A percentile compares a stretch with the other conserved stretches of the same genome.
Conservation (phyloP, 1,140 invertebrate genomes). For the Micrasema longulum region DNA sequence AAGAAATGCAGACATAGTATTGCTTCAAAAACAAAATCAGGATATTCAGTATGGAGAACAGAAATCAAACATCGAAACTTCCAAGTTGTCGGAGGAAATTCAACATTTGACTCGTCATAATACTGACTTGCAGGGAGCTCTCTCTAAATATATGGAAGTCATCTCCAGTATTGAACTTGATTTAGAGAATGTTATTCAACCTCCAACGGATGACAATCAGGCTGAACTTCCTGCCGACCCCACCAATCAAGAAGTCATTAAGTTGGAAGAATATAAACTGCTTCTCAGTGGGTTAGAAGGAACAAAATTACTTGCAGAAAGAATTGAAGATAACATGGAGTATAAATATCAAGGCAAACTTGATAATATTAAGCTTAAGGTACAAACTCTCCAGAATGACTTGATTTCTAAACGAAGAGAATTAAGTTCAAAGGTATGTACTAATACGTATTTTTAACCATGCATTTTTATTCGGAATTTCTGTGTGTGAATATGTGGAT, state of each 20-base stretch:
- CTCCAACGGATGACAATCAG: slow-evolving; percentile 61
- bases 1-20: slow-evolving; percentile 57
- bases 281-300: slow-evolving; percentile 61
- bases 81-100: slow-evolving; percentile 48
- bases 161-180: slow-evolving; percentile 66
- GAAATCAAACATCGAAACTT: slow-evolving; percentile 51
- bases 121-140: slow-evolving; percentile 52
- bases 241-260: slow-evolving; percentile 62
- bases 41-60: slow-evolving; percentile 50
- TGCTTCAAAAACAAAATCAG: slow-evolving; percentile 46
- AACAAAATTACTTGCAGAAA: slow-evolving; percentile 39
- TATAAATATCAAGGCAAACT: slow-evolving; percentile 63
- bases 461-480: background rate
- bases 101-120: slow-evolving; percentile 49
- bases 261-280: slow-evolving; percentile 59
- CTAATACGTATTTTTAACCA: slow-evolving; percentile 7
- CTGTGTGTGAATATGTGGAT: background rate
- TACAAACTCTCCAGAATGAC: slow-evolving; percentile 70
- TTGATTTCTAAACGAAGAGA: slow-evolving; percentile 67
- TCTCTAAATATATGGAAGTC: slow-evolving; percentile 62
- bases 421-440: slow-evolving; percentile 64
- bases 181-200: slow-evolving; percentile 64
- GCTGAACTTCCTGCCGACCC: slow-evolving; percentile 60
- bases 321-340: slow-evolving; percentile 55
- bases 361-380: slow-evolving; percentile 67